Evolutionary conservation across 2,797 vertebrate species (phyloP), one percentile per base, ranked within the genome.

Genomic region (Sternotherus odoratus): DNA sequence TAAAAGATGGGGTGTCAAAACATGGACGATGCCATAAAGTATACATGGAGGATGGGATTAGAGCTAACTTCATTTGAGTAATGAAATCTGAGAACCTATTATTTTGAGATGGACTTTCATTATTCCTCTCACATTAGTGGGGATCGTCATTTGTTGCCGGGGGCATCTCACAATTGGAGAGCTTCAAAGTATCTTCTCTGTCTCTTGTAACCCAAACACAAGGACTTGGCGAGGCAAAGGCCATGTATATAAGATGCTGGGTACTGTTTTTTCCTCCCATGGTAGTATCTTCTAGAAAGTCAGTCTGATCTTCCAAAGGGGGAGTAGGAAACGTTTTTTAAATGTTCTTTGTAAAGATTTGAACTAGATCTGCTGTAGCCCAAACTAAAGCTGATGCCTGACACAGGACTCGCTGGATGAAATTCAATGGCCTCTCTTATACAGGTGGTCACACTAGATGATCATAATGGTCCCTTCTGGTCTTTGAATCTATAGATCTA

Each of bases 1-100:
- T 39, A 94, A 87, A 88, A 93, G 78, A 90, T 91, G 0, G 92
- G 85, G n/a, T 87, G 83, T 91, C 96, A 93, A 87, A 81, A 77
- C 0, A 0, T 49, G 91, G 86, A 57, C 81, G 72, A 86, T 91
- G 33, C 54, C 77, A 83, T 88, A 23, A 93, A 96, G 85, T 92
- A 91, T 96, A 96, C 9, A 75, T 24, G 30, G 77, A 46, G 56
- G 60, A 74, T 88, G 87, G 82, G 85, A 89, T 84, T 84, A 94
- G 87, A 43, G 56, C 9, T 79, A 75, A 60, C 57, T 60, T n/a
- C 53, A 53, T 90, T 54, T 8, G 6, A 93, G 19, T 56, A 33
- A 69, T 89, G 91, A 84, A 51, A 87, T 85, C 93, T 87, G 82
- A 94, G 86, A 90, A 91, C 63, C 46, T 85, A 57, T 91, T 86